Evolutionary conservation across 1,140 invertebrate genomes (phyloP), one percentile per base, ranked within the genome.

Genomic region (Hyles euphorbiae): DNA sequence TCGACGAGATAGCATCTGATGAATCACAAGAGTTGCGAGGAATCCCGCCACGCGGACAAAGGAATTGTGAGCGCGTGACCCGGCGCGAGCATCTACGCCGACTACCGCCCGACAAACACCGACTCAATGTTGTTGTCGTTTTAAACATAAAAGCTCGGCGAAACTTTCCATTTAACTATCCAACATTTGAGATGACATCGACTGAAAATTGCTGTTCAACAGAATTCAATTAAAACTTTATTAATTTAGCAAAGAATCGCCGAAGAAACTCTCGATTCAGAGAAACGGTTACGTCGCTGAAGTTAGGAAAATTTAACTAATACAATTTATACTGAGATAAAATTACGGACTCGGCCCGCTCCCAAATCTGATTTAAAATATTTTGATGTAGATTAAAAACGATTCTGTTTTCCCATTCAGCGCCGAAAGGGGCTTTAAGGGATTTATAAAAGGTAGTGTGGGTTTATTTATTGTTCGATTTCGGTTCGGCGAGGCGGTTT

Each of bases 211-310:
- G 72, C 72, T 84, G 74, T 76, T 68, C 65, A 63, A 69, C 75
- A 71, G 65, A 77, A 81, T 85, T 83, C 81, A 87, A 87, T 87
- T 87, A 84, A 87, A 87, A 87, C 70, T 87, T 87, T 82, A 86
- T 85, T 85, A 81, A 87, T 87, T 84, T 81, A 68, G 70, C 76
- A 80, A 80, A 81, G 76, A 77, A 80, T 71, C 74, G 74, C 70
- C 76, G 70, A 74, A 76, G 75, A 71, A 68, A 68, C 68, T 69
- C 46, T 65, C 71, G 69, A 72, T 76, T 76, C 65, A 63, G 56
- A 65, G 78, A 78, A 83, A 79, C 79, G 75, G 77, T 78, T 76
- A 76, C 72, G 70, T 65, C 68, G 63, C 64, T 65, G 69, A 68
- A 74, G 70, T 65, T 71, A 68, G 62, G 72, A 72, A 81, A 83